Evolutionary conservation across 2,888 invertebrate species (phyloP).

Genomic region (Trachelus troglodyta): DNA sequence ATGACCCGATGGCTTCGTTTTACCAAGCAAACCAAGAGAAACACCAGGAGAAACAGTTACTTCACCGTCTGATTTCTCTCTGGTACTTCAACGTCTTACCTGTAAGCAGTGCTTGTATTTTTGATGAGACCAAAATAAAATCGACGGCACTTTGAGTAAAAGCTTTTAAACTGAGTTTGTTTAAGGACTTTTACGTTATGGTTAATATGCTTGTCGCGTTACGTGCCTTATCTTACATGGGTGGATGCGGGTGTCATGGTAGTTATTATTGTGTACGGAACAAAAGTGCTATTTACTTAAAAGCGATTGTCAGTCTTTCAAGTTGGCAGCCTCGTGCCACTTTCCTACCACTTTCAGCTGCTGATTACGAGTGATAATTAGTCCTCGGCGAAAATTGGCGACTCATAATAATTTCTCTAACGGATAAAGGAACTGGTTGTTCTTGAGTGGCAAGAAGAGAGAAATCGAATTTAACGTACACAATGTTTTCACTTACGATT

Average conservation of each 20-base stretch:
- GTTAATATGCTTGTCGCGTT: neutral
- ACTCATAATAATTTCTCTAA: slow-evolving; percentile 10
- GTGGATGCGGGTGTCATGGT: neutral
- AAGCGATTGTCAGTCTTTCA: neutral
- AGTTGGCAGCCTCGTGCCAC: slow-evolving; percentile 42
- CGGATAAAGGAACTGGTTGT: neutral
- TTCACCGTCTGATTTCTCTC: neutral
- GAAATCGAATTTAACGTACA: neutral
- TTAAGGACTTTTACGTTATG: neutral
- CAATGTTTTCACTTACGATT: neutral
- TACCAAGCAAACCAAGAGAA: neutral
- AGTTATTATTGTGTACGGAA: neutral
- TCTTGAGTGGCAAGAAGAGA: neutral
- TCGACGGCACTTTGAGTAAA: neutral
- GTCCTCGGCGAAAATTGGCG: slow-evolving; percentile 18
- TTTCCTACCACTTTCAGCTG: slow-evolving; percentile 29
- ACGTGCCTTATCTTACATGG: neutral
- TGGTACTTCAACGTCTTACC: neutral
- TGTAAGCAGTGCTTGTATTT: neutral
- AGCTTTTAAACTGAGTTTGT: neutral
- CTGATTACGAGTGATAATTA: slow-evolving; percentile 27
- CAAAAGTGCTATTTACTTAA: neutral
- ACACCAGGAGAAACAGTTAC: neutral
- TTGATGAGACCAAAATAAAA: neutral
- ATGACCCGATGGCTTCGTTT: neutral